phyloP scores from a whole-genome alignment of 2,797 vertebrate genomes.

The Pangasius macronema region DNA sequence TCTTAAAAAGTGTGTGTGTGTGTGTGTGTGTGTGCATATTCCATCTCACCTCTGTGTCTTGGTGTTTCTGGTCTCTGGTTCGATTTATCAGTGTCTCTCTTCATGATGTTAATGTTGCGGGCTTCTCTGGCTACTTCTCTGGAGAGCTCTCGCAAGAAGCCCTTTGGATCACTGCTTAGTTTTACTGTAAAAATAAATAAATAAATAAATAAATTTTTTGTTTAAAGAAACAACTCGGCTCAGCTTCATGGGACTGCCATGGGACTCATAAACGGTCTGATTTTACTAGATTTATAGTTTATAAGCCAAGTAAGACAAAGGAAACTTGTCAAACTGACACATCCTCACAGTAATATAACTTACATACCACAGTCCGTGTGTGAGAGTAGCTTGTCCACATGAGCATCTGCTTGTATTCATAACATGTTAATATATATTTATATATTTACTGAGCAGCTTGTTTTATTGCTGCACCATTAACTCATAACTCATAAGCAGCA shows the following conservation, averaged over 20 bases:
- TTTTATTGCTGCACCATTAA: slow-evolving; percentile 44
- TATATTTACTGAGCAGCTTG: slow-evolving; percentile 31
- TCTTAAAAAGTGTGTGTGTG: background rate
- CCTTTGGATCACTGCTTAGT: slow-evolving; percentile 77
- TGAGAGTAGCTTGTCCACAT: background rate
- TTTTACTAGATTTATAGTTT: background rate
- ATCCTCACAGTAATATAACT: background rate
- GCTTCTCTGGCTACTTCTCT: slow-evolving; percentile 82
- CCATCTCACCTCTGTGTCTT: slow-evolving; percentile 67
- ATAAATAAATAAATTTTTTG: slow-evolving; percentile 29
- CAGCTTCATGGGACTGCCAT: background rate
- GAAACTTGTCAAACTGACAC: background rate
- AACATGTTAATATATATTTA: slow-evolving; percentile 35
- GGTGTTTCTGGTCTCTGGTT: slow-evolving; percentile 69
- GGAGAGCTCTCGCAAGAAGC: slow-evolving; percentile 82
- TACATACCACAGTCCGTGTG: background rate
- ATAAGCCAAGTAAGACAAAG: background rate
- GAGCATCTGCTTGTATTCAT: slow-evolving; percentile 1
- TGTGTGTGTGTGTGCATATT: too few species aligned
- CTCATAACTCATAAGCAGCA: slow-evolving; percentile 26
- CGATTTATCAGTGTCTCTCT: slow-evolving; percentile 79
- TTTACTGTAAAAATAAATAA: slow-evolving; percentile 75
- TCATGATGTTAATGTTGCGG: slow-evolving; percentile 64
- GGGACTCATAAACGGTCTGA: too few species aligned
- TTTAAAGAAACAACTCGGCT: background rate